Base-by-base conservation (phyloP, 2,113 vertebrate species). In the Spizaetus ornatus region DNA sequence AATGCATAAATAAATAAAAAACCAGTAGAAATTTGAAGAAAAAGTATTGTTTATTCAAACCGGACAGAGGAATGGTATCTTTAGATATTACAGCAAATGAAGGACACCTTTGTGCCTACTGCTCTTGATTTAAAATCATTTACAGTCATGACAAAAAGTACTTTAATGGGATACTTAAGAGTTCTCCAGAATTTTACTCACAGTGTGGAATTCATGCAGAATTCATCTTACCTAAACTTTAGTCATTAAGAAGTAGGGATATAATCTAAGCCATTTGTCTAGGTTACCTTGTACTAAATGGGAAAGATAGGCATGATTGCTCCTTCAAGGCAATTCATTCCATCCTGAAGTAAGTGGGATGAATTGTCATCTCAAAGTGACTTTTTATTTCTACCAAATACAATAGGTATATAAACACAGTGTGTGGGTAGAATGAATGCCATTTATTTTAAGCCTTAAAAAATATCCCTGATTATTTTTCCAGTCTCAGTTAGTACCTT, bases 181-280 rank as follows among this genome's bases (percentile, higher is more conserved):
- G 17, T 58, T 67, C 42, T 74, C 7, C 22, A 70, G 47, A 71
- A 71, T 50, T 45, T 85, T 42, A 52, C 3, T 65, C 11, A 12
- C 11, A 40, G 25, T n/a, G 10, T 71, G 17, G 31, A 58, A 81
- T 52, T 63, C 4, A 18, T 48, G 25, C 29, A 55, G n/a, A 82
- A 94, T 89, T 95, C 27, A 78, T 82, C 38, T 95, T 71, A 63
- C 42, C n/a, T 82, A 59, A 93, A 55, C 6, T 82, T 73, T 38
- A 76, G 29, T 48, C 38, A 47, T 63, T 82, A 86, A 79, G 20
- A 82, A 9, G 4, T 29, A 79, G 10, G 32, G 7, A 59, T 53
- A 71, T 78, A 86, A 95, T 89, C 10, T 53, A 84, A 78, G 26
- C 2, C 15, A 82, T 84, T 94, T 87, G 19, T 74, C 42, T 84